Conservation (phyloP, 2,113 vertebrate species). For the Urocynchramus pylzowi region DNA sequence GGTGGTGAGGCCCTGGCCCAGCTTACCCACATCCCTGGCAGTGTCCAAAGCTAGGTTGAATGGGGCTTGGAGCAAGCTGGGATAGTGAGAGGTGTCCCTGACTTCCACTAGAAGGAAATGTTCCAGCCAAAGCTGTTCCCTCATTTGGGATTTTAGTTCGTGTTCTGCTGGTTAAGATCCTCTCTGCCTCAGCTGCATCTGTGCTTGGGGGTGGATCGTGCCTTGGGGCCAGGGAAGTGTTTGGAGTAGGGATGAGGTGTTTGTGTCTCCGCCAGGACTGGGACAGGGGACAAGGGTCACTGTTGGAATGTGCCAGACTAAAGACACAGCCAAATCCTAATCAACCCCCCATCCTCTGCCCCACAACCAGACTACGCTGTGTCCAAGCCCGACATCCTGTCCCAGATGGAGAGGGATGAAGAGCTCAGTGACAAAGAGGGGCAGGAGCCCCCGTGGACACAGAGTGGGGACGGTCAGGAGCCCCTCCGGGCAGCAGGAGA, state of each 20-base stretch:
- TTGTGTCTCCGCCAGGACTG: neutral
- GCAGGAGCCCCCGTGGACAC: accelerated
- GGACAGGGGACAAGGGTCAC: neutral
- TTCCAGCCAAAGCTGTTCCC: neutral
- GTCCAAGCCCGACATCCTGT: slow-evolving; percentile 73
- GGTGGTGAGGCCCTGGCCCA: neutral
- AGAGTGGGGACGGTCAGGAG: accelerated
- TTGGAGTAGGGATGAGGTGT: neutral
- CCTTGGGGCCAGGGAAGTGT: accelerated
- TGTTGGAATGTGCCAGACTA: too few relatives aligned
- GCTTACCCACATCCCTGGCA: neutral
- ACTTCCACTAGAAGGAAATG: neutral
- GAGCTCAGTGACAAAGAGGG: neutral
- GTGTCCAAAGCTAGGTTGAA: neutral
- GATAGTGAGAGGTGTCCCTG: neutral
- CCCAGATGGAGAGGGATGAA: slow-evolving; percentile 43
- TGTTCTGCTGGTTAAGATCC: neutral
- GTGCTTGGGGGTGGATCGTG: neutral
- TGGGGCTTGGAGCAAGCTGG: neutral
- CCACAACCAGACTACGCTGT: slow-evolving; percentile 64
- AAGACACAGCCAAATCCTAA: neutral
- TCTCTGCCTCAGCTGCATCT: neutral
- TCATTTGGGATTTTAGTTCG: neutral
- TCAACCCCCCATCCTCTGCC: neutral
- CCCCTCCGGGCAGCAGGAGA: neutral